A percentile compares a stretch with the other conserved stretches of the same genome.
These are phyloP conservation scores for Lamellibrachia satsuma DNA, from an alignment of 2,888 invertebrate genomes.

Conservation along the genomic window DNA sequence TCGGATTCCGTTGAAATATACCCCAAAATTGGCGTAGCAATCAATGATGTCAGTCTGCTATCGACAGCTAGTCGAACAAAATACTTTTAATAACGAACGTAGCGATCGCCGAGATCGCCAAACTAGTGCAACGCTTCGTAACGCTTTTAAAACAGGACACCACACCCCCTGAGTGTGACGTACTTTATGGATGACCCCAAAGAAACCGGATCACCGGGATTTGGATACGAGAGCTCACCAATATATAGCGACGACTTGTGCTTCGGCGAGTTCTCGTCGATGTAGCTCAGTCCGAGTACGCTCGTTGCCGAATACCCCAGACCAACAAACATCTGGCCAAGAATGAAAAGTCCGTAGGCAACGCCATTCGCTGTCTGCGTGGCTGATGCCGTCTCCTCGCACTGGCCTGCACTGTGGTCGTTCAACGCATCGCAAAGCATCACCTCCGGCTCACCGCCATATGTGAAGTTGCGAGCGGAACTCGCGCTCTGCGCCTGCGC, in stretches of 20 bases:
- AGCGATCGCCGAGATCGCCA: too few species aligned
- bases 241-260: conserved; percentile 48
- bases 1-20: too few species aligned
- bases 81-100: too few species aligned
- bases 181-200: too few species aligned
- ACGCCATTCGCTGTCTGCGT: conserved; percentile 8
- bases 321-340: conserved; percentile 36
- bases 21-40: too few species aligned
- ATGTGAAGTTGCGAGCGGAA: neutral
- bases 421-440: neutral
- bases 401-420: neutral
- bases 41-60: too few species aligned
- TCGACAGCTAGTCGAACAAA: too few species aligned
- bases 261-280: conserved; percentile 52
- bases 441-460: neutral
- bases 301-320: conserved; percentile 42
- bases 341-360: conserved; percentile 35
- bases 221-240: conserved; percentile 41
- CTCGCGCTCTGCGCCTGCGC: neutral
- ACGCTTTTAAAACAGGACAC: too few species aligned
- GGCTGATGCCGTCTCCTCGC: neutral
- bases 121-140: too few species aligned
- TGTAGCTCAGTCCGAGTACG: conserved; percentile 52
- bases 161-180: too few species aligned
- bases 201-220: neutral